Evolutionary conservation across 2,888 invertebrate genomes (phyloP), one percentile per base, ranked within the genome.

Genomic region (Callyntrura sp.): DNA sequence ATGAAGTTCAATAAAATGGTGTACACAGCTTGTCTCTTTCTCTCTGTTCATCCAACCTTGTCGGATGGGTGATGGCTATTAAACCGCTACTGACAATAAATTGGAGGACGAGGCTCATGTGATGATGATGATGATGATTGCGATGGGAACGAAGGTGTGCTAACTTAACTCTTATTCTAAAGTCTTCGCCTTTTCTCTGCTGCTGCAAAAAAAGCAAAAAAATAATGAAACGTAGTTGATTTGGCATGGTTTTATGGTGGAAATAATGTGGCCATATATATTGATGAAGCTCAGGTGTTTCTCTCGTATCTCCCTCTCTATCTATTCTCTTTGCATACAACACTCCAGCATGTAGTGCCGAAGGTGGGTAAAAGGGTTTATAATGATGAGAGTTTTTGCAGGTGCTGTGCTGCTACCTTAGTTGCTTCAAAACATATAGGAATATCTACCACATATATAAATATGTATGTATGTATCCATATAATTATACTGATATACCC

Each of bases 301-400:
- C n/a, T 11, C 25, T 8, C 4, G 0, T 78, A 8, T 55, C 78
- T 79, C 14, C 17, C 76, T 51, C 12, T 14, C 76, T 76, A 23
- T n/a, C 51, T 68, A 48, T 43, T 83, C 62, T 62, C 23, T 8
- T n/a, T 35, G 28, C n/a, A 8, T 8, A 60, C n/a, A 68, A n/a
- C 68, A 68, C 68, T 68, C 35, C 35, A 68, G 68, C 35, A 35
- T 35, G 68, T 68, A 68, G 35, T 68, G 35, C 35, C 35, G 35
- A 35, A 35, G 6, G 35, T 35, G 35, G 35, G 35, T 35, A 35
- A n/a, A 35, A n/a, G 35, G 28, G 17, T n/a, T 48, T 43, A 62
- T 68, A 70, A 84, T 84, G 84, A 84, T 84, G 84, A 84, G 84
- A 84, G 35, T 55, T 70, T 84, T 84, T 73, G 70, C 84, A 84